These are phyloP conservation scores for Vireo griseus DNA, from an alignment of 2,797 vertebrate genomes.

Conservation along the genomic window DNA sequence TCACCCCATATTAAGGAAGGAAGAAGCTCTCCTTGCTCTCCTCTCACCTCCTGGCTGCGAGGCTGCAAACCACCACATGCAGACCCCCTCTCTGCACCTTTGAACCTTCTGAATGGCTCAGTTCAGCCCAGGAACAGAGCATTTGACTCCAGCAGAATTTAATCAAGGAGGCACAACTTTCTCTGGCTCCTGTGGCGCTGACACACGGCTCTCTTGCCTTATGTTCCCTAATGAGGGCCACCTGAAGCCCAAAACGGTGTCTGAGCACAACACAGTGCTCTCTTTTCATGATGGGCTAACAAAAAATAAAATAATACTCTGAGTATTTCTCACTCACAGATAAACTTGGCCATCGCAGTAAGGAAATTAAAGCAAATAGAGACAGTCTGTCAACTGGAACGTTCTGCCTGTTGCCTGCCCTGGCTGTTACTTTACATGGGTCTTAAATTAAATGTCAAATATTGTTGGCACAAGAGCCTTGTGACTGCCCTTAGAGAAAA, in stretches of 20 bases:
- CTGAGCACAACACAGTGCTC: conserved; percentile 15
- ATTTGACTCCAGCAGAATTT: background rate
- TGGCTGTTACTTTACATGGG: conserved; percentile 39
- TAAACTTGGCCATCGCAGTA: conserved; percentile 1
- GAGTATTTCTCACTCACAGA: conserved; percentile 4
- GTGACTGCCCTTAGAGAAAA: conserved; percentile 61
- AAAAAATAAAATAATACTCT: background rate
- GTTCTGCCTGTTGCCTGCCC: background rate
- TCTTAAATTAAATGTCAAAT: conserved; percentile 66
- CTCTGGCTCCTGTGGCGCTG: background rate
- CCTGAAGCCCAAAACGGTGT: background rate
- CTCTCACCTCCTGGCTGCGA: background rate
- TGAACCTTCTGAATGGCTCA: background rate
- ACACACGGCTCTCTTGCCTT: background rate
- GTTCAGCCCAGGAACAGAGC: background rate
- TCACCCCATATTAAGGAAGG: background rate
- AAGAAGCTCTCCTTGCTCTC: background rate
- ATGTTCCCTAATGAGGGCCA: conserved; percentile 39
- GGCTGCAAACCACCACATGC: background rate
- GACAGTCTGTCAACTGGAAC: conserved; percentile 41
- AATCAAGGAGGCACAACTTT: background rate
- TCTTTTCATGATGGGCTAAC: conserved; percentile 8
- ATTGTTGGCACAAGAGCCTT: conserved; percentile 44
- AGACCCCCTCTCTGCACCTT: background rate
- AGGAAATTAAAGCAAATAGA: conserved; percentile 60